These are phyloP conservation scores for Hipposideros larvatus DNA, from an alignment of 2,797 vertebrate genomes.

Conservation along the genomic window DNA sequence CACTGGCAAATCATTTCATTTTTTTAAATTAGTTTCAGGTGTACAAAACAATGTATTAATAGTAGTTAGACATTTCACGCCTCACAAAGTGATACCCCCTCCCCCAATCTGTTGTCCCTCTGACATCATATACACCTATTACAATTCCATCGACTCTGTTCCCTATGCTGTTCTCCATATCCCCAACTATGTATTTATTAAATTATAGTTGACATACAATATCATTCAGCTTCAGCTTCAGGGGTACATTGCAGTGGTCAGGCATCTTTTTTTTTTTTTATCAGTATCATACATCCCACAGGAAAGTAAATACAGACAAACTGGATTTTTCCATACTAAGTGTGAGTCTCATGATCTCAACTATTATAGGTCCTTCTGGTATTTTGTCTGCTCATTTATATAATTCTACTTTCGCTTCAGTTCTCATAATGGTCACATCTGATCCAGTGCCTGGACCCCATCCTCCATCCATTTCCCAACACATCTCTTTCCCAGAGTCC, in stretches of 20 bases:
- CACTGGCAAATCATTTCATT: background rate
- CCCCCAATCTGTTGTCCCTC: too few species aligned
- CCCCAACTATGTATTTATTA: too few species aligned
- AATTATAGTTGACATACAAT: too few species aligned
- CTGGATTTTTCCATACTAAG: background rate
- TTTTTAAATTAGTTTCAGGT: background rate
- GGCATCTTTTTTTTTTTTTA: background rate
- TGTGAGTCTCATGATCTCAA: background rate
- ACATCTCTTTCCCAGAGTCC: background rate
- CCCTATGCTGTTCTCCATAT: too few species aligned
- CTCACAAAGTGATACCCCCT: too few species aligned
- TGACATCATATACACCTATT: too few species aligned
- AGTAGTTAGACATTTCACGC: too few species aligned
- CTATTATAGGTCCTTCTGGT: background rate
- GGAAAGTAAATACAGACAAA: background rate
- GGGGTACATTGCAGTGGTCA: too few species aligned
- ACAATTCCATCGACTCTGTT: too few species aligned
- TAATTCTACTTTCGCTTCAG: background rate
- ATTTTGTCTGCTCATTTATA: background rate
- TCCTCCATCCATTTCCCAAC: background rate
- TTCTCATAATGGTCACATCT: background rate
- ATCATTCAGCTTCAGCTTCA: too few species aligned
- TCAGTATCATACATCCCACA: background rate
- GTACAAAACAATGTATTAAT: too few species aligned
- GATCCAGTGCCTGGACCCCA: background rate